Conservation (phyloP, 2,113 vertebrate genomes). For the Hyaena hyaena region DNA sequence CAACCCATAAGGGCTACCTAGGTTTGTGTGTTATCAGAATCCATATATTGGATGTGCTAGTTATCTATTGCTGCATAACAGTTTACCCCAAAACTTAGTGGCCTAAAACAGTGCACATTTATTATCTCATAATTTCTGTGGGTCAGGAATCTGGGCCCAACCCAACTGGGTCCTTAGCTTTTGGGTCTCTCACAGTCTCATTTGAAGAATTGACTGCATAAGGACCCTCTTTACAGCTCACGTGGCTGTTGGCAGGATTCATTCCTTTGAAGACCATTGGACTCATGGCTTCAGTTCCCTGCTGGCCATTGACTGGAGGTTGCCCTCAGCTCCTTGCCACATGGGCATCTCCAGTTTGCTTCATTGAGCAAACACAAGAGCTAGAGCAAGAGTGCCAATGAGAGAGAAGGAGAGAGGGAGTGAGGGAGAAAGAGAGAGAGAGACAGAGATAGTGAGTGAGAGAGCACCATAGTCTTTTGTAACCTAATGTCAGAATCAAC, state of each 20-base stretch:
- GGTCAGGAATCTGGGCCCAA: neutral
- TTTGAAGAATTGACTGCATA: neutral
- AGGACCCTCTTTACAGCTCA: neutral
- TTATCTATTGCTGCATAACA: neutral
- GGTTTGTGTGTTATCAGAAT: neutral
- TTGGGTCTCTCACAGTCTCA: neutral
- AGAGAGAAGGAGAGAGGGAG: neutral
- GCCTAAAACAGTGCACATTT: neutral
- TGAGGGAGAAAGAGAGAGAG: neutral
- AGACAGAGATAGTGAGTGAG: neutral
- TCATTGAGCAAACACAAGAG: neutral
- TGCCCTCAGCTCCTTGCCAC: neutral
- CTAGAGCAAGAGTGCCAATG: neutral
- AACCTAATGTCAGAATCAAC: neutral
- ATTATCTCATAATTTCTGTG: neutral
- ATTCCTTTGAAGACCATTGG: neutral
- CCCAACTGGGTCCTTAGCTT: neutral
- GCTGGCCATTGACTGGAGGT: neutral
- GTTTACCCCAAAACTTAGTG: neutral
- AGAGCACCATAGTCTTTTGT: neutral
- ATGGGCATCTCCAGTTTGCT: neutral
- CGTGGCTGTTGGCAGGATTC: neutral
- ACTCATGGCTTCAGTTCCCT: neutral
- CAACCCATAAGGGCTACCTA: neutral
- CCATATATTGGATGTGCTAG: neutral